phyloP scores from a whole-genome alignment of 2,888 invertebrate species.

The Sphinx pinastri region DNA sequence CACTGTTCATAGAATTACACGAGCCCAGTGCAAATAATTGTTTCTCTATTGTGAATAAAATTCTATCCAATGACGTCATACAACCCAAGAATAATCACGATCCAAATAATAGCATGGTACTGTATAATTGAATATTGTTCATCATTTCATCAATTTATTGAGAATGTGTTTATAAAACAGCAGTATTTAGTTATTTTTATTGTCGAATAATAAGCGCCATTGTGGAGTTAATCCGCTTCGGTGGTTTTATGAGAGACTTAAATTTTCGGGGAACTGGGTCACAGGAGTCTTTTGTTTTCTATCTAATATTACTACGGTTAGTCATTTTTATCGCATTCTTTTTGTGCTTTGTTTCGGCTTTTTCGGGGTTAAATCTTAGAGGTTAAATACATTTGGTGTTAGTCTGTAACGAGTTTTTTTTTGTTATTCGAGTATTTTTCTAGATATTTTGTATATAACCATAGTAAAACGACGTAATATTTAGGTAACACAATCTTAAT shows the following conservation, averaged over 20 bases:
- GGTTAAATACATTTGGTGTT: too few species aligned
- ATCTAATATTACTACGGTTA: slow-evolving; percentile 10
- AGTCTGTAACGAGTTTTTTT: too few species aligned
- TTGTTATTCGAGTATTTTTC: too few species aligned
- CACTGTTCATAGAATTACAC: too few species aligned
- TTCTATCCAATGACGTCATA: too few species aligned
- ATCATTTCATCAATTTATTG: background rate
- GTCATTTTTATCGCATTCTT: slow-evolving; percentile 12
- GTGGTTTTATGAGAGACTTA: background rate
- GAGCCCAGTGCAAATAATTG: too few species aligned
- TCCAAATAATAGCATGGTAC: background rate
- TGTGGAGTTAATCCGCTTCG: background rate
- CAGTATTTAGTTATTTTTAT: background rate
- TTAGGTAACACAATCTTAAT: too few species aligned
- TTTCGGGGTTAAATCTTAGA: background rate
- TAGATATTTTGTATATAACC: too few species aligned
- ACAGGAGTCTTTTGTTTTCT: slow-evolving; percentile 16
- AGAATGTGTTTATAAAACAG: background rate
- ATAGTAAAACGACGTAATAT: too few species aligned
- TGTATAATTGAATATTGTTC: background rate
- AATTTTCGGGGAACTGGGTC: slow-evolving; percentile 26
- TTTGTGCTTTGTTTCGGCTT: background rate
- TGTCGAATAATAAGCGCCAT: too few species aligned
- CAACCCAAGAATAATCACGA: background rate
- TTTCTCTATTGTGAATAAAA: too few species aligned